phyloP scores from a whole-genome alignment of 2,888 invertebrate species.

The Mimas tiliae region DNA sequence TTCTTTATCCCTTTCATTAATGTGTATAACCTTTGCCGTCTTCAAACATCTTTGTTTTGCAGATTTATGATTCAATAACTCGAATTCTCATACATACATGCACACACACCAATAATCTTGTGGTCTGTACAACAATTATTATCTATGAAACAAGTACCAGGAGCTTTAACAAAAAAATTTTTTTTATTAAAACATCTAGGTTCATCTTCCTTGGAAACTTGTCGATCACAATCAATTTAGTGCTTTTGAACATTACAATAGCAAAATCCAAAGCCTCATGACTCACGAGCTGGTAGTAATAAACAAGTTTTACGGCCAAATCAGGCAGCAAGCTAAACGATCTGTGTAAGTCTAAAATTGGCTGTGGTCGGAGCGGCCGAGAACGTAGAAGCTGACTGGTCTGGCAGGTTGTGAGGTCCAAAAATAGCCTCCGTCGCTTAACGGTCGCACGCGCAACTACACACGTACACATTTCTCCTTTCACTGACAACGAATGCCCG shows the following conservation, averaged over 20 bases:
- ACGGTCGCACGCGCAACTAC: slow-evolving; percentile 63
- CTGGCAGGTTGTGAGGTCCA: slow-evolving; percentile 65
- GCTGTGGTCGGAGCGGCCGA: slow-evolving; percentile 43
- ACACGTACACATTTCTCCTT: slow-evolving; percentile 75
- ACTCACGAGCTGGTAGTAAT: slow-evolving; percentile 30
- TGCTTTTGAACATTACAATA: background rate
- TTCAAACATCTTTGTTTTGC: no score
- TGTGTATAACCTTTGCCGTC: background rate
- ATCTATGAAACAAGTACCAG: no score
- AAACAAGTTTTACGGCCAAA: slow-evolving; percentile 38
- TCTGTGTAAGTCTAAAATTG: slow-evolving; percentile 46
- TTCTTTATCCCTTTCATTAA: background rate
- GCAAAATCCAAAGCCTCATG: slow-evolving; percentile 28
- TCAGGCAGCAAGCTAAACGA: slow-evolving; percentile 29
- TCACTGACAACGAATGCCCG: slow-evolving; percentile 56
- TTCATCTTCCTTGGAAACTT: background rate
- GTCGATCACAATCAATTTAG: background rate
- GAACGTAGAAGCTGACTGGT: slow-evolving; percentile 54
- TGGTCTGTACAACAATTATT: no score
- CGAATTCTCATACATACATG: no score
- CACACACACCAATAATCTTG: no score
- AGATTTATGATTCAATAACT: no score
- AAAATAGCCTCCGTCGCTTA: slow-evolving; percentile 68
- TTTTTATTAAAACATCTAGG: background rate
- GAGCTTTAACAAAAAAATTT: no score